A percentile compares a stretch with the other conserved stretches of the same genome.
Evolutionary conservation across 1,140 invertebrate genomes (phyloP).

Genomic region (Apis cerana): DNA sequence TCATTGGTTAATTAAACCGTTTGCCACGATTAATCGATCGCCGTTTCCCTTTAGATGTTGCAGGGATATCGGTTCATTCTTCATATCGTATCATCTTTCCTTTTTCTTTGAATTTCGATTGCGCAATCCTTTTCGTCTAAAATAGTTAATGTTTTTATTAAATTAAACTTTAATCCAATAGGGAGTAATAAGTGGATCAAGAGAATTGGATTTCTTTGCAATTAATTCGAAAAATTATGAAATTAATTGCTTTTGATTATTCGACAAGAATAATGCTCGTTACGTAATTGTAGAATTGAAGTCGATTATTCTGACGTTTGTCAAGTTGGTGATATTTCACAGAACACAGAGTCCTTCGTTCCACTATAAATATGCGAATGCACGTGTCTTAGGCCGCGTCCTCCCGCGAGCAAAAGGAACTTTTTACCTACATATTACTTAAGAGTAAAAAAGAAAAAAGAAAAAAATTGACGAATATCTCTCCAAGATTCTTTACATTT

Average conservation of each 20-base stretch:
- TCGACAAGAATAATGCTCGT: neutral
- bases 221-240: neutral
- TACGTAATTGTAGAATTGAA: neutral
- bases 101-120: neutral
- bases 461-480: no score
- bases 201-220: neutral
- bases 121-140: slow-evolving; percentile 5
- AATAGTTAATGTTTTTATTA: neutral
- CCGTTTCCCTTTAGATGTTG: slow-evolving; percentile 58
- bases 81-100: slow-evolving; percentile 25
- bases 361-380: neutral
- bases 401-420: no score
- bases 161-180: neutral
- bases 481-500: no score
- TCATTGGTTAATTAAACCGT: slow-evolving; percentile 73
- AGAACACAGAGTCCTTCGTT: neutral
- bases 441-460: no score
- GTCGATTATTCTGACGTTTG: neutral
- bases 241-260: neutral
- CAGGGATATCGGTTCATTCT: slow-evolving; percentile 33
- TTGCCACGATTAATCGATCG: slow-evolving; percentile 75
- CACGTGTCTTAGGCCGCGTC: no score
- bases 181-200: neutral
- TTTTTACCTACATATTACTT: no score
- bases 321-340: neutral